A percentile compares a stretch with the other conserved stretches of the same genome.
Conservation (phyloP, 2,888 invertebrate species). For the Penaeus monodon region DNA sequence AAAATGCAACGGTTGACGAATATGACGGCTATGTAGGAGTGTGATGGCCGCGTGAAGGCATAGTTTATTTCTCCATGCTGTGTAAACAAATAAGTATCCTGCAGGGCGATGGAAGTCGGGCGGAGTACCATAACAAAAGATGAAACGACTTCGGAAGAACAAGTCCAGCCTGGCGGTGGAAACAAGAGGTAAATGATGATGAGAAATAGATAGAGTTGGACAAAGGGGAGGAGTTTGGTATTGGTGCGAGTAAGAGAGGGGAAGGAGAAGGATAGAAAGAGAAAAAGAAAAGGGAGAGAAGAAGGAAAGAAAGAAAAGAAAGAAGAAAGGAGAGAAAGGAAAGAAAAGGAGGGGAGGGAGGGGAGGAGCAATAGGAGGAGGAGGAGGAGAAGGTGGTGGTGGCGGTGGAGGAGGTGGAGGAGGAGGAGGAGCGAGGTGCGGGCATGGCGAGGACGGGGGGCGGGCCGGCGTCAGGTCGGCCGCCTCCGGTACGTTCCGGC, state of each 20-base stretch:
- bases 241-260: not conserved
- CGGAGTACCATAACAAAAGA: too few species aligned
- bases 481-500: slow-evolving; percentile 1
- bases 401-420: slow-evolving; percentile 11
- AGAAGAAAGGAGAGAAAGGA: not conserved
- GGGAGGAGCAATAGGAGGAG: not conserved
- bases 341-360: not conserved
- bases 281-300: not conserved
- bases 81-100: too few species aligned
- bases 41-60: too few species aligned
- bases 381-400: not conserved
- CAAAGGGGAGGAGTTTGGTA: not conserved
- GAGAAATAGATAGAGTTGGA: not conserved
- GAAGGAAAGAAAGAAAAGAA: not conserved
- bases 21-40: too few species aligned
- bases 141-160: not conserved
- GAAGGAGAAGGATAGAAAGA: not conserved
- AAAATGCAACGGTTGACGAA: too few species aligned
- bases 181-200: not conserved
- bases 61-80: too few species aligned
- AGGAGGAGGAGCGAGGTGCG: slow-evolving; percentile 43
- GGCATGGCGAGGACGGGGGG: slow-evolving; percentile 34
- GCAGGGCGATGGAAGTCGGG: too few species aligned
- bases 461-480: slow-evolving; percentile 32
- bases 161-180: not conserved